Base-by-base conservation (phyloP, 2,113 vertebrate species). In the Hydrolagus affinis region DNA sequence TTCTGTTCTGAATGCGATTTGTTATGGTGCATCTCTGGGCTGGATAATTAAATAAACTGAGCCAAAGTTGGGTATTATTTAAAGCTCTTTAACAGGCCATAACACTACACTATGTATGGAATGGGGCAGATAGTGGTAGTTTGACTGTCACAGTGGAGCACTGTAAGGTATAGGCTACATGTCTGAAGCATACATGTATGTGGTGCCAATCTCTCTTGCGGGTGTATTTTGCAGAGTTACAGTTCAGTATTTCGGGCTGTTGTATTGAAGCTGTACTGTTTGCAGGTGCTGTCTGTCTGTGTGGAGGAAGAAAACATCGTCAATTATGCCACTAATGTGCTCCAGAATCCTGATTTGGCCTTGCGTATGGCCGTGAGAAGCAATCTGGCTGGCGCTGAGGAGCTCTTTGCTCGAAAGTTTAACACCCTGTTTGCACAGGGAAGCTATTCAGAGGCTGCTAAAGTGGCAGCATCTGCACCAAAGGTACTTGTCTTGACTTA, bases 221-320 rank as follows among this genome's bases (percentile, higher is more conserved):
- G 15, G 21, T 21, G 1, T 69, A 21, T 8, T 21, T 21, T 56
- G 17, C 32, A n/a, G 44, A 19, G 0, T 57, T 23, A 17, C 60
- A 30, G 17, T 8, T 30, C 12, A 62, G 56, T 59, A 15, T 21
- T n/a, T 9, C 11, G n/a, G 73, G 4, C 25, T 68, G 44, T 83
- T 66, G 66, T 21, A 30, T 3, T 0, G 10, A 11, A 17, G 6
- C 59, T 85, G 17, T 70, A 28, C 57, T 72, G 1, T n/a, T 25
- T 87, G 2, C 73, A 98, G 96, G 96, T 98, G 66, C 92, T 98
- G 86, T 97, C 96, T 0, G 95, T 98, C 11, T 97, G 96, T 88
- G 95, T 98, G 11, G 96, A 98, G 87, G 97, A 98, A 90, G 96
- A 97, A 87, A 97, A 97, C 87, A 95, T 97, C n/a, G 95, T 98